Base-by-base conservation (phyloP, 2,888 invertebrate genomes). In the Ypsolopha scabrella region DNA sequence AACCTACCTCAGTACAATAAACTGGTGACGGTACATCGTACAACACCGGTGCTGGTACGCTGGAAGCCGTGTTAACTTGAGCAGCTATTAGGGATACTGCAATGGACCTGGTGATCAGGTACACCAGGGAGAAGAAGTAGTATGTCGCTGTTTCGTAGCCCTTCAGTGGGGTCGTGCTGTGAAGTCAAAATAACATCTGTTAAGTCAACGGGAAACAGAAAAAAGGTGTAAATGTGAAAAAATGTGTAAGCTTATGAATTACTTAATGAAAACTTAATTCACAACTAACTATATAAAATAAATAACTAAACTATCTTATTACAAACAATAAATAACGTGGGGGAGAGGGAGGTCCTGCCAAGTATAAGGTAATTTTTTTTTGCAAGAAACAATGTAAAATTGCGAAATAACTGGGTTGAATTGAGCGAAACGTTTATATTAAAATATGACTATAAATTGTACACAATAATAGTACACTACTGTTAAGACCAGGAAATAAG, bases 101-200 rank as follows among this genome's bases (percentile, higher is more conserved):
- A 0, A 90, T 72, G 0, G 91, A 90, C 49, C 92, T 79, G 6
- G 85, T 72, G 47, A 92, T 77, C 34, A 92, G 71, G 62, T 89
- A 92, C 9, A 89, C 88, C 55, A 92, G 88, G 0, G 92, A 93
- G 63, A 88, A 91, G 48, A 90, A 75, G 59, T 91, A 91, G 67
- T 92, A 92, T 1, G 87, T 60, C 0, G 88, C 87, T 49, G 89
- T 87, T 58, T 90, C 81, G 52, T 87, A 73, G 3, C 88, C 88
- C 10, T 80, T 83, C 41, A 90, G 76, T 34, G 80, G 72, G 36
- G 82, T 80, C 0, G 62, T 57, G 41, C 77, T 78, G 58, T 24
- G 24, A 24, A 24, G 24, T 24, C 24, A 24, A 24, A 24, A 11
- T 41, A 46, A 43, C 10, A 8, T 13, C 7, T 13, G 13, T 1